Percentiles rank a stretch among this genome's conserved stretches.
These are phyloP conservation scores for Oncorhynchus clarkii DNA, from an alignment of 2,113 vertebrate species.

Conservation along the genomic window DNA sequence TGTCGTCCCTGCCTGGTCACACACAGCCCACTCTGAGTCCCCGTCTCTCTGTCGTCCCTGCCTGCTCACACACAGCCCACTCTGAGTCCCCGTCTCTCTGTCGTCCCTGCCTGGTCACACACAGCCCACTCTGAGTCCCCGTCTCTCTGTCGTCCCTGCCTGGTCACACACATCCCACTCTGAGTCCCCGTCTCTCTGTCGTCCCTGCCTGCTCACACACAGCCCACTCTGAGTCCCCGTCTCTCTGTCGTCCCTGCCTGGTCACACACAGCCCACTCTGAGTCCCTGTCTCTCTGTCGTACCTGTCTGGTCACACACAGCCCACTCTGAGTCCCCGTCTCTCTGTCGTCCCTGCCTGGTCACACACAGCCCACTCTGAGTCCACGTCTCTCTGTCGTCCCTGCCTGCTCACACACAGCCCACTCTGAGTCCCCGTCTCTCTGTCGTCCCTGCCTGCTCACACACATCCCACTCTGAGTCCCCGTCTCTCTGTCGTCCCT, in stretches of 20 bases:
- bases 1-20: constrained; percentile 17
- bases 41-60: neutral
- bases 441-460: constrained; percentile 16
- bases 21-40: no score
- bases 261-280: neutral
- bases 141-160: constrained; percentile 6
- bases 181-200: no score
- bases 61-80: neutral
- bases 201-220: constrained; percentile 17
- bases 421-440: no score
- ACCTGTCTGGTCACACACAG: neutral
- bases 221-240: no score
- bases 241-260: constrained; percentile 14
- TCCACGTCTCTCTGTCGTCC: no score
- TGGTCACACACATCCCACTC: neutral
- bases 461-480: neutral
- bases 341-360: constrained; percentile 16
- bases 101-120: constrained; percentile 17
- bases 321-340: no score
- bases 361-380: neutral
- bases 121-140: no score
- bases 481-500: neutral
- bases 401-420: constrained; percentile 15
- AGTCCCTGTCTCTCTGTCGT: no score
- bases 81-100: no score